Base-by-base conservation (phyloP, 2,888 invertebrate species). In the Nudaria mundana region DNA sequence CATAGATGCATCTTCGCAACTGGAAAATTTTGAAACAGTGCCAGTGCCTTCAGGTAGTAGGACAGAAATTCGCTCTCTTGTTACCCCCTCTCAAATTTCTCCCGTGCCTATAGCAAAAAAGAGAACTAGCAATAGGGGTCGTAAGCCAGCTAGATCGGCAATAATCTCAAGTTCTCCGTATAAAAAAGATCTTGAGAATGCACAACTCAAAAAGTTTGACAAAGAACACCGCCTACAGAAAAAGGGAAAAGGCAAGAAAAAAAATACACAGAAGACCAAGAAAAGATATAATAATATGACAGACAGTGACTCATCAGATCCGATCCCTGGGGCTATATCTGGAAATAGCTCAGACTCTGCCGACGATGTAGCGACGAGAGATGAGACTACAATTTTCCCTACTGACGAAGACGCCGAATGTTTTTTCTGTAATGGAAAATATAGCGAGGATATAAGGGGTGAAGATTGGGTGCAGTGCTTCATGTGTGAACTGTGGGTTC, bases 161-260 rank as follows among this genome's bases (percentile, higher is more conserved):
- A n/a, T 31, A 2, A 22, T 31, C 2, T 13, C 31, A 23, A 8
- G 38, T 43, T 51, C 48, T 33, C 43, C 44, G 28, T 56, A 40
- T 30, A 50, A 43, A 40, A 53, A 36, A 58, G 63, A 42, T 41
- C 38, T 45, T 36, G 37, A 22, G 8, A 13, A 23, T 8, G 15
- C 14, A 15, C 1, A 15, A n/a, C 8, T 7, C 2, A 12, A 13
- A 22, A 31, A 22, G 7, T 11, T 4, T 3, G 12, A 22, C 3
- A 31, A 31, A 31, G 5, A 7, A 13, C 6, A 13, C 13, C 7
- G 13, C 26, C 12, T 13, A 30, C 18, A 30, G 20, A 20, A 31
- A 20, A 12, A 12, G 23, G 8, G 5, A 31, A 12, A 31, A 13
- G 7, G 10, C 5, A 7, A 3, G 20, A 30, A 30, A 7, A 30